Evolutionary conservation across 1,140 invertebrate genomes (phyloP), one percentile per base, ranked within the genome.

Genomic region (Dreissena polymorpha): DNA sequence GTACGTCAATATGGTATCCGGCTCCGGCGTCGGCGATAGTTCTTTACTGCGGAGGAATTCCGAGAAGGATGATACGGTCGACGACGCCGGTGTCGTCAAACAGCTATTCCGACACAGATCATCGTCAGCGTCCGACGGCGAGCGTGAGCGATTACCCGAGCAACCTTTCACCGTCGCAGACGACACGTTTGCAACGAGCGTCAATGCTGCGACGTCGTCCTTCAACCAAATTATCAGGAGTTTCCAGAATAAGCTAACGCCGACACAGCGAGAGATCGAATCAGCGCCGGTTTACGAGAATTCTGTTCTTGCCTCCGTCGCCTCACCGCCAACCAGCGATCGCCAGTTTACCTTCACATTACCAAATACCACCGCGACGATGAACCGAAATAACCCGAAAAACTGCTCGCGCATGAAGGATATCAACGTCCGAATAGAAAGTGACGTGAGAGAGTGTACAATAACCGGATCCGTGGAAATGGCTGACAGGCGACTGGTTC

Each of bases 391-490:
- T 25, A 50, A 27, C n/a, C 71, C 79, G 8, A 82, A 74, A 51
- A 23, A 73, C 16, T 82, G 79, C 39, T 57, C 64, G 16, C 68
- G 75, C 50, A 49, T 77, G 10, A 83, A 76, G 10, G 72, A 75
- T 18, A 63, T 83, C 16, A 50, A 50, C 12, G 65, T 67, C 14
- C 65, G 69, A 53, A 65, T 76, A 10, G 81, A 77, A 29, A 53
- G 67, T 71, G 73, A 83, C 51, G 50, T 29, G 12, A 39, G 72
- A 13, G 81, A 83, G 16, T 83, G 81, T 51, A 76, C 73, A n/a
- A 76, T 83, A 27, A 83, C 81, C 7, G 81, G 81, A 10, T 76
- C 81, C 16, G 81, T 76, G 6, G 73, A 76, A 29, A 29, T 83
- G 18, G 49, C 64, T 0, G 81, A 83, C 23, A 63, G 65, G 63